Evolutionary conservation across 2,113 vertebrate genomes (phyloP).

Genomic region (Carollia perspicillata): DNA sequence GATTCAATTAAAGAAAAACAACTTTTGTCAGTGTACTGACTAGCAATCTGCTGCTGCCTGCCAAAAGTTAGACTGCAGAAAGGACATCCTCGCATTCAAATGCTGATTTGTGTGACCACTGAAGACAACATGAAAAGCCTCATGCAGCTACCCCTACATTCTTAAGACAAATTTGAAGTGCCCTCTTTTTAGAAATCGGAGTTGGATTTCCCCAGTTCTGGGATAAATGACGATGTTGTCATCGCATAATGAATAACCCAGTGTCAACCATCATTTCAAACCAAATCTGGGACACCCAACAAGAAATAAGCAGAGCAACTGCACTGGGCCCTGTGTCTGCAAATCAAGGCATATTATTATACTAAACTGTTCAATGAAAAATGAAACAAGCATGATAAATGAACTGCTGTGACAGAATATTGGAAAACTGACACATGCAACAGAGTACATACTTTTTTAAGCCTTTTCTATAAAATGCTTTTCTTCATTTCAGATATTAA

Average conservation of each 20-base stretch:
- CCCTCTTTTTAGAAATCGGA: not conserved
- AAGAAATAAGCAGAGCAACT: conserved; percentile 36
- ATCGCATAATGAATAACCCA: not conserved
- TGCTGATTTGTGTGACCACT: not conserved
- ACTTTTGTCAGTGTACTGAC: not conserved
- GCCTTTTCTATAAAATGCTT: not conserved
- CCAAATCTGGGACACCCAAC: not conserved
- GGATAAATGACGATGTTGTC: not conserved
- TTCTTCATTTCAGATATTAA: not conserved
- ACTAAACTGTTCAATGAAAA: conserved; percentile 1
- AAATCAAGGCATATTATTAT: not conserved
- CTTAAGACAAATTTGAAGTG: conserved; percentile 1
- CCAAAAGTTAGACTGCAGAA: not conserved
- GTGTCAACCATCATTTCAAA: not conserved
- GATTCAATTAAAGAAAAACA: not conserved
- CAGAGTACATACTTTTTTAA: not conserved
- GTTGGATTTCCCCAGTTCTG: not conserved
- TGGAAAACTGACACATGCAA: not conserved
- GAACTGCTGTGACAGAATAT: not conserved
- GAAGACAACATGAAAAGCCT: not conserved
- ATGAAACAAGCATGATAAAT: not conserved
- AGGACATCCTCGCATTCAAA: not conserved
- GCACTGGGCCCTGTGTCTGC: not conserved
- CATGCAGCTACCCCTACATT: not conserved
- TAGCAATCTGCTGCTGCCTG: not conserved